Evolutionary conservation across 2,797 vertebrate genomes (phyloP), one percentile per base, ranked within the genome.

Genomic region (Gymnocypris eckloni): DNA sequence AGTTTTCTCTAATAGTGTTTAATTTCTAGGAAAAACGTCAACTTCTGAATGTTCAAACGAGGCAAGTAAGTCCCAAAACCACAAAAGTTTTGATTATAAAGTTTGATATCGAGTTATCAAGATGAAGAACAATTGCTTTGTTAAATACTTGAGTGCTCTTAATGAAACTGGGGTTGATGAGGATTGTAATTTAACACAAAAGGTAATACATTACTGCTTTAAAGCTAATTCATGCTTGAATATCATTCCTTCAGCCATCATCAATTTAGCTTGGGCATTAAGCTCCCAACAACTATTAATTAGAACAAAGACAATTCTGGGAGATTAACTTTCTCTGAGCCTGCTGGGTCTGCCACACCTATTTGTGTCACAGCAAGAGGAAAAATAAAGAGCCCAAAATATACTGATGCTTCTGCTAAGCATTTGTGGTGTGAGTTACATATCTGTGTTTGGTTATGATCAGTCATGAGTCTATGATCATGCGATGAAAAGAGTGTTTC

Each of bases 131-230:
- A 94, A 94, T 92, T 90, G 92, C 93, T 93, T 93, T 90, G 92
- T 93, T 95, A 93, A 94, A 93, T 93, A 92, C 89, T 87, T 89
- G 91, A 94, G 94, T 94, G 93, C 92, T 90, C 89, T 92, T 96
- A 94, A 93, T 95, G 94, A 94, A 94, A 94, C 91, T 88, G 92
- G 91, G 94, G 91, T 92, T 95, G 94, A 95, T 95, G 94, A 94
- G 92, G 92, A 94, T 93, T 93, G 92, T 93, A 93, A 94, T 94
- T 92, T 92, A 89, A 69, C 88, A 93, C 92, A 89, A 69, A 93
- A 90, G 90, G 90, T 93, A 93, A 94, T 94, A 93, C 95, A 94
- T 91, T 50, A 91, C 91, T 89, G 90, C 92, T 93, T 85, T 89
- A 89, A 91, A 91, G 86, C 90, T 93, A 87, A 92, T 93, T 94